Conservation (phyloP, 2,888 invertebrate genomes). For the Sisyra nigra region DNA sequence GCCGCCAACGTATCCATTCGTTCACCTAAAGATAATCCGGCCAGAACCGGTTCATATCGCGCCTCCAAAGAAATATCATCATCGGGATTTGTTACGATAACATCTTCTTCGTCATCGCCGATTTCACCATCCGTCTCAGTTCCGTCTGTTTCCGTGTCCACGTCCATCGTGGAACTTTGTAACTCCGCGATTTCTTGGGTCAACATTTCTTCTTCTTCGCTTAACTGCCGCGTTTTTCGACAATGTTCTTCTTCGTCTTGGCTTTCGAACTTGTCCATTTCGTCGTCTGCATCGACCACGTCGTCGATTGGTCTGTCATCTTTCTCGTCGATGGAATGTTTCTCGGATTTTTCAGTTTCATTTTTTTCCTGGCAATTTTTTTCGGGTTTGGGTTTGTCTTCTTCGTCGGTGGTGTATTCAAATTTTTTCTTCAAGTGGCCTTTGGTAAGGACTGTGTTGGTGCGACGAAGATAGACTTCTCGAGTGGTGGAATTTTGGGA, state of each 20-base stretch:
- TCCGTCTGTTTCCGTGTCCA: constrained; percentile 71
- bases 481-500: not conserved
- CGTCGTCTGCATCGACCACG: constrained; percentile 19
- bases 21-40: constrained; percentile 74
- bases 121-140: constrained; percentile 55
- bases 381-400: constrained; percentile 4
- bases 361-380: not conserved
- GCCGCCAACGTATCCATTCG: constrained; percentile 65
- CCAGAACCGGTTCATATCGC: constrained; percentile 51
- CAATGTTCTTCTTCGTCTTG: constrained; percentile 54
- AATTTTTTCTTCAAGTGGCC: not conserved
- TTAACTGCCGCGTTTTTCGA: constrained; percentile 42
- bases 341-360: not conserved
- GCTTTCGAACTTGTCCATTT: constrained; percentile 34
- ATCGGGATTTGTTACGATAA: constrained; percentile 25
- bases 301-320: not conserved
- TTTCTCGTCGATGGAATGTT: not conserved
- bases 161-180: constrained; percentile 54
- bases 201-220: constrained; percentile 59
- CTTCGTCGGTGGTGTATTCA: not conserved
- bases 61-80: constrained; percentile 40
- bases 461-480: constrained; percentile 4
- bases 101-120: constrained; percentile 21
- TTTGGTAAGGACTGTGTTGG: constrained; percentile 5
- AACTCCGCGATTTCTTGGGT: constrained; percentile 62